phyloP scores from a whole-genome alignment of 64 coral and sea anemone genomes.

The Pocillopora verrucosa region DNA sequence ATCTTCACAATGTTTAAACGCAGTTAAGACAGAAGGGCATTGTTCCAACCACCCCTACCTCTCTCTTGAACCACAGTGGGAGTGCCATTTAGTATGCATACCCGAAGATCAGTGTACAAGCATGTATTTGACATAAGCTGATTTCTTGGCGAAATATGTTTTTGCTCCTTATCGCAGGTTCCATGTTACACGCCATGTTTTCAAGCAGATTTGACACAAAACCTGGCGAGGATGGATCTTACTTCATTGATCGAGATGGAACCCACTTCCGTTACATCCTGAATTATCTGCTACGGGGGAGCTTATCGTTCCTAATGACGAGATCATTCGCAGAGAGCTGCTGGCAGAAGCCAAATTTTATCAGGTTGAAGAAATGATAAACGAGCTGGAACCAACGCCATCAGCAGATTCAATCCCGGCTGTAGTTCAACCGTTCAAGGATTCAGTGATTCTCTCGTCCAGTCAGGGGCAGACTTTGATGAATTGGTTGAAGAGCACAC shows the following conservation, averaged over 20 bases:
- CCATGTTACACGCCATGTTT: conserved; percentile 41
- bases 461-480: not conserved
- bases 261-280: conserved; percentile 26
- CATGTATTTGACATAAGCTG: too few species aligned
- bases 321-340: not conserved
- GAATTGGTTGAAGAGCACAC: not conserved
- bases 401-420: too few species aligned
- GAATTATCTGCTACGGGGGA: conserved; percentile 35
- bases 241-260: conserved; percentile 42
- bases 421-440: not conserved
- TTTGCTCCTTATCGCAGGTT: too few species aligned
- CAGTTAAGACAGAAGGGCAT: too few species aligned
- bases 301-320: not conserved
- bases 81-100: too few species aligned
- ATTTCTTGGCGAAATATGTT: too few species aligned
- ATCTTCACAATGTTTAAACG: too few species aligned
- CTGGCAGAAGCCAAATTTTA: conserved; percentile 24
- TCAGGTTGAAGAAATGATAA: conserved; percentile 12
- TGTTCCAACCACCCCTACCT: too few species aligned
- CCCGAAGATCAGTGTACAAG: too few species aligned
- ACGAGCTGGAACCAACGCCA: not conserved
- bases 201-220: not conserved
- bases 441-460: not conserved
- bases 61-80: too few species aligned
- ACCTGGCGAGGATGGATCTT: conserved; percentile 8